Conservation (phyloP, 1,140 invertebrate species). For the Dendroctonus ponderosae region DNA sequence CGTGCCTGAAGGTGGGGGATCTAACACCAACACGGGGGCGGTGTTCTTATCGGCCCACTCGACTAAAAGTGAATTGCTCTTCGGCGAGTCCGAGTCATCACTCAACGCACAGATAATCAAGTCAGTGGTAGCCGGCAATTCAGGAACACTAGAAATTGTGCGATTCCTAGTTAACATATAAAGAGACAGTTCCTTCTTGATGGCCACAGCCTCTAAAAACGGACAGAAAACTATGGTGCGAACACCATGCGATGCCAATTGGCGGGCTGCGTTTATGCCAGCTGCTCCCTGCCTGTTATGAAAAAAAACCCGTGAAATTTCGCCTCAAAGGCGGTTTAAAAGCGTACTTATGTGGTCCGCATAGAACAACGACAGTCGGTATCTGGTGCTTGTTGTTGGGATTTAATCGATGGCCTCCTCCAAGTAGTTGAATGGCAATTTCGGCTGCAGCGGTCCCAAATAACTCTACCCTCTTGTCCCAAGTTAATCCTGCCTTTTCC, state of each 20-base stretch:
- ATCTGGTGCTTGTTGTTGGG: conserved; percentile 80
- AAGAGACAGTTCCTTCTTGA: conserved; percentile 60
- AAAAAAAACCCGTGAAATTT: conserved; percentile 3
- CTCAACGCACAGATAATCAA: conserved; percentile 69
- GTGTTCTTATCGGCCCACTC: conserved; percentile 71
- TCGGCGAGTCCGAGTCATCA: conserved; percentile 50
- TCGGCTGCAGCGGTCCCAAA: conserved; percentile 75
- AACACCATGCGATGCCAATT: conserved; percentile 80
- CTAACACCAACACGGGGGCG: conserved; percentile 77
- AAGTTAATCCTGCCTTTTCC: conserved; percentile 65
- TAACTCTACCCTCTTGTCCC: conserved; percentile 69
- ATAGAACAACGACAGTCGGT: conserved; percentile 74
- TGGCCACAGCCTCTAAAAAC: conserved; percentile 34
- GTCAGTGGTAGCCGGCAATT: conserved; percentile 64
- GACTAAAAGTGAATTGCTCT: conserved; percentile 51
- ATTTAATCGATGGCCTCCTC: conserved; percentile 70
- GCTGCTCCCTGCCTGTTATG: conserved; percentile 62
- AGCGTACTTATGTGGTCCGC: conserved; percentile 62
- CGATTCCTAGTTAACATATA: conserved; percentile 64
- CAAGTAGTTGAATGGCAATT: conserved; percentile 74
- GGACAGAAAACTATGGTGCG: conserved; percentile 65
- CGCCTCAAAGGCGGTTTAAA: neutral
- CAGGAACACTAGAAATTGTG: conserved; percentile 54
- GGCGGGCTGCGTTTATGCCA: conserved; percentile 73
- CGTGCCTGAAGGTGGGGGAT: conserved; percentile 71